Conservation (phyloP, 1,140 invertebrate genomes). For the Calephelis nemesis region DNA sequence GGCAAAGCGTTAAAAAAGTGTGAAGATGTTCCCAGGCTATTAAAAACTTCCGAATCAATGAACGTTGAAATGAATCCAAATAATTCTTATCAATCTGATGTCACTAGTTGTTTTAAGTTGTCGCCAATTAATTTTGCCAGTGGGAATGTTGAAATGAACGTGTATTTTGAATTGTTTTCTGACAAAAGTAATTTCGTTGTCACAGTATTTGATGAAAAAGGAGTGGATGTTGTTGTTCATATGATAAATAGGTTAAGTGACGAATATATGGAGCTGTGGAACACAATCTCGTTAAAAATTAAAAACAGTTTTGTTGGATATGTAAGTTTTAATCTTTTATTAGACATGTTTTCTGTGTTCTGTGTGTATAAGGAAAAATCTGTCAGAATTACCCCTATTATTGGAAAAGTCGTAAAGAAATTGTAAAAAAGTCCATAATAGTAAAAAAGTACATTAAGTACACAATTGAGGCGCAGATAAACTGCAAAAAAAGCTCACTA, state of each 20-base stretch:
- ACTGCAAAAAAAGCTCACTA: too few relatives aligned
- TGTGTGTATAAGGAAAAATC: too few relatives aligned
- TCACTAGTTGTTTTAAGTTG: conserved; percentile 35
- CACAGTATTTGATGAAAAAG: conserved; percentile 33
- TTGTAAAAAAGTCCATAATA: too few relatives aligned
- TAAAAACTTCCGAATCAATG: conserved; percentile 11
- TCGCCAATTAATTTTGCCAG: conserved; percentile 30
- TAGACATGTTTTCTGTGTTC: too few relatives aligned
- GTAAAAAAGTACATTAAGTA: too few relatives aligned
- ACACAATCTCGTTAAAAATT: conserved; percentile 28
- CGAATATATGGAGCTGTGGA: conserved; percentile 35
- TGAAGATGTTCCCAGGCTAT: conserved; percentile 1
- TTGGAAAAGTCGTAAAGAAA: too few relatives aligned
- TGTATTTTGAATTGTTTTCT: conserved; percentile 31
- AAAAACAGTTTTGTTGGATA: conserved; percentile 28
- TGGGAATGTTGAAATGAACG: conserved; percentile 34
- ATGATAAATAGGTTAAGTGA: conserved; percentile 23
- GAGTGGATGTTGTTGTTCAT: conserved; percentile 21
- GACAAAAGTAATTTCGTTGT: conserved; percentile 34
- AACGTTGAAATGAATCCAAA: conserved; percentile 12
- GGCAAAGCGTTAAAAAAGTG: background rate
- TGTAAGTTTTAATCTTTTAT: conserved; percentile 22
- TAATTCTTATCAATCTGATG: conserved; percentile 28
- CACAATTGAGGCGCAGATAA: too few relatives aligned
- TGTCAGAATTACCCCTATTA: too few relatives aligned